These are phyloP conservation scores for Fundulus diaphanus DNA, from an alignment of 2,797 vertebrate genomes.

Conservation along the genomic window DNA sequence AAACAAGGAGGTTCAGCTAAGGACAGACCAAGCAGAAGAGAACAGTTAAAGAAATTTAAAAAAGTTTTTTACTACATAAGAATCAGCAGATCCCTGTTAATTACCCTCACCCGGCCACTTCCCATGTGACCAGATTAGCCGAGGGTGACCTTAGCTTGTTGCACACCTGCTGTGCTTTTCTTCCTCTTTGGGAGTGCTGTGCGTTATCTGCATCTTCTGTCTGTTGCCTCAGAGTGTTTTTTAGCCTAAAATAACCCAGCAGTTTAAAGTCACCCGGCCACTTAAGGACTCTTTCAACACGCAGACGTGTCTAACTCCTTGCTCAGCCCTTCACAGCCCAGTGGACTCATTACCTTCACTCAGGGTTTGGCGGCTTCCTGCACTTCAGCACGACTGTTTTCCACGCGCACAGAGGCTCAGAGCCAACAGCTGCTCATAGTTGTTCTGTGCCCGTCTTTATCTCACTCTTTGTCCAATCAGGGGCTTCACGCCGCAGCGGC, in stretches of 20 bases:
- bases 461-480: slow-evolving; percentile 23
- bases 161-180: slow-evolving; percentile 42
- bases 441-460: slow-evolving; percentile 43
- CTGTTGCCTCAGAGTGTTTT: slow-evolving; percentile 51
- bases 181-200: slow-evolving; percentile 53
- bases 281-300: slow-evolving; percentile 35
- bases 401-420: slow-evolving; percentile 48
- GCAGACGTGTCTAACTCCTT: slow-evolving; percentile 30
- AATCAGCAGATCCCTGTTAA: slow-evolving; percentile 22
- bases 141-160: slow-evolving; percentile 15
- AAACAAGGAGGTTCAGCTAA: neutral
- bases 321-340: slow-evolving; percentile 50
- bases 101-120: slow-evolving; percentile 1
- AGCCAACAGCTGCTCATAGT: slow-evolving; percentile 60
- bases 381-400: slow-evolving; percentile 58
- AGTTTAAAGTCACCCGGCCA: slow-evolving; percentile 45
- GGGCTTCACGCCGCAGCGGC: slow-evolving; percentile 19
- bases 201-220: slow-evolving; percentile 50
- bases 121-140: slow-evolving; percentile 16
- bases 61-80: neutral
- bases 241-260: slow-evolving; percentile 67
- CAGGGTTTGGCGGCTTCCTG: slow-evolving; percentile 38
- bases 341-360: slow-evolving; percentile 39
- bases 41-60: neutral
- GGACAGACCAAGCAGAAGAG: neutral